Conservation (phyloP, 2,888 invertebrate genomes). For the Phaonia tiefii region DNA sequence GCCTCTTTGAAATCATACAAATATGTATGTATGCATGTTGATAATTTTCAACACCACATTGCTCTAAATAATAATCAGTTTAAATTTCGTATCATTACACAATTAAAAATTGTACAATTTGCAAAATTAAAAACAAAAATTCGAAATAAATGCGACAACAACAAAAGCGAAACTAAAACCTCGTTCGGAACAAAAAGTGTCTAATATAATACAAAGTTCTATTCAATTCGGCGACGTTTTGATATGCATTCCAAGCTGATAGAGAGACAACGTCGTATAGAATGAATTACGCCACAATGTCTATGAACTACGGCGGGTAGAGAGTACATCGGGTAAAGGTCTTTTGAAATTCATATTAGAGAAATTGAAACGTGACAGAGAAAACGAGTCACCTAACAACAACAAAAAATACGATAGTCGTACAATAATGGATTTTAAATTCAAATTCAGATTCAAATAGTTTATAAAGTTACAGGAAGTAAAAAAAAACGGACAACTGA, state of each 20-base stretch:
- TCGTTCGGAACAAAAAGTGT: too few species aligned
- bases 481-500: background rate
- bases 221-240: too few species aligned
- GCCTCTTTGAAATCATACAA: too few species aligned
- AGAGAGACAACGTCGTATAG: too few species aligned
- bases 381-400: constrained; percentile 7
- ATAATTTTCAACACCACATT: background rate
- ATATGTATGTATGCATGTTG: too few species aligned
- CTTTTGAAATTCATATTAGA: background rate
- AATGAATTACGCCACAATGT: constrained; percentile 27
- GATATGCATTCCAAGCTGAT: too few species aligned
- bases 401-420: background rate
- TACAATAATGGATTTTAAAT: constrained; percentile 15
- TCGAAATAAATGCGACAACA: too few species aligned
- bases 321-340: too few species aligned
- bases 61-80: constrained; percentile 31
- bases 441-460: constrained; percentile 26
- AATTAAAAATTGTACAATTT: constrained; percentile 7
- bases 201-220: background rate
- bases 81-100: constrained; percentile 35
- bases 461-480: constrained; percentile 26
- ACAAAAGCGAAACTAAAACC: background rate
- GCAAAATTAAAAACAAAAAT: constrained; percentile 4
- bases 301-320: constrained; percentile 21
- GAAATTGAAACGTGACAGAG: constrained; percentile 27